phyloP scores from a whole-genome alignment of 92 coral and sea anemone genomes.

The Actinernus sp. region DNA sequence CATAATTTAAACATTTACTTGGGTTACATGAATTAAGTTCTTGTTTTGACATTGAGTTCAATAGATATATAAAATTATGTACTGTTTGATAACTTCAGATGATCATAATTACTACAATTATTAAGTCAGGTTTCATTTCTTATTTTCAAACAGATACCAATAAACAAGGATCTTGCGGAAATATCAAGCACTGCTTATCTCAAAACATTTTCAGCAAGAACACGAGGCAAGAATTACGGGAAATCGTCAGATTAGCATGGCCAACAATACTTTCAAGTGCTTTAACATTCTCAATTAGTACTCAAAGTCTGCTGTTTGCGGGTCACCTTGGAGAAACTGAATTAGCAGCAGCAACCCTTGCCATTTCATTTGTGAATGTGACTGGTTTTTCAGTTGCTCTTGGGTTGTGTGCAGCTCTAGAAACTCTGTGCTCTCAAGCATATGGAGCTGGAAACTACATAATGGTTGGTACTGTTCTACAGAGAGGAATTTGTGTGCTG shows the following conservation, averaged over 20 bases:
- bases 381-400: slow-evolving; percentile 62
- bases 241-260: slow-evolving; percentile 57
- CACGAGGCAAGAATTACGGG: slow-evolving; percentile 34
- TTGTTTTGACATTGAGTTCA: too few species aligned
- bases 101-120: too few species aligned
- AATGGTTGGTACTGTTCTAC: slow-evolving; percentile 67
- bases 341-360: slow-evolving; percentile 73
- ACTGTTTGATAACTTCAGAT: too few species aligned
- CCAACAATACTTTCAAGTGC: slow-evolving; percentile 63
- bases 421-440: slow-evolving; percentile 84
- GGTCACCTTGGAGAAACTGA: slow-evolving; percentile 79
- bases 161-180: too few species aligned
- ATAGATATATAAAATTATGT: too few species aligned
- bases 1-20: too few species aligned
- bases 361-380: slow-evolving; percentile 52
- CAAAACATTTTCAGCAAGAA: slow-evolving; percentile 30
- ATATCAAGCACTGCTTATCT: too few species aligned
- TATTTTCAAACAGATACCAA: too few species aligned
- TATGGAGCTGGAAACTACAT: slow-evolving; percentile 76
- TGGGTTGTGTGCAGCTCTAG: slow-evolving; percentile 73
- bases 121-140: too few species aligned
- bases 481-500: slow-evolving; percentile 66
- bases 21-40: too few species aligned
- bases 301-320: slow-evolving; percentile 70
- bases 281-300: slow-evolving; percentile 14